Evolutionary conservation across 2,113 vertebrate genomes (phyloP), one percentile per base, ranked within the genome.

Genomic region (Scomber scombrus): DNA sequence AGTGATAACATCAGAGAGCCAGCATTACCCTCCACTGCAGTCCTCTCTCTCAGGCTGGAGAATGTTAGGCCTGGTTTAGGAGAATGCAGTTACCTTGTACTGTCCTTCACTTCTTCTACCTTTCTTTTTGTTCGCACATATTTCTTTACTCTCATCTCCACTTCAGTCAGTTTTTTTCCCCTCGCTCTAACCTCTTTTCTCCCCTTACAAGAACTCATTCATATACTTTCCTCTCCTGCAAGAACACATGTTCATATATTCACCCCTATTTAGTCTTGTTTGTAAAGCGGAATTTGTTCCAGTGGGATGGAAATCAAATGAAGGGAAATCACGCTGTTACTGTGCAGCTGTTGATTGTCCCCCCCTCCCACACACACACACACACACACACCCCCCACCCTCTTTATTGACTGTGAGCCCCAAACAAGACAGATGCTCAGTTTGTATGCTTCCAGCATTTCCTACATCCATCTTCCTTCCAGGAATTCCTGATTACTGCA

Each of bases 1-100:
- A 91, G 87, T 91, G 93, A 95, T 95, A 95, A 94, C 90, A 95
- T 95, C 94, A 93, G 88, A 93, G 81, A 81, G 77, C 86, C 82
- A 49, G 82, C 87, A 89, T 84, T 87, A 87, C 88, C 90, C 82
- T 78, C 84, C 89, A 75, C 83, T 85, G 89, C 90, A 84, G 86
- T 81, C 86, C 57, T 73, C 81, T 86, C 84, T 85, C 90, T 68
- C 72, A 80, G 71, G 85, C 84, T 79, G 71, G 66, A 76, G 82
- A 71, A 77, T 85, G 81, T 75, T 75, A 60, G 68, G 75, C 78
- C 88, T 1, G 3, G 45, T 66, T 56, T 70, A n/a, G 47, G 85
- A 40, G 86, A 86, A 90, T 85, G 87, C 87, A 64, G 78, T 87
- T 86, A 81, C 88, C 86, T 90, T 86, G 76, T 23, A 12, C 75